Evolutionary conservation across 2,797 vertebrate genomes (phyloP), one percentile per base, ranked within the genome.

Genomic region (Salarias fasciatus): DNA sequence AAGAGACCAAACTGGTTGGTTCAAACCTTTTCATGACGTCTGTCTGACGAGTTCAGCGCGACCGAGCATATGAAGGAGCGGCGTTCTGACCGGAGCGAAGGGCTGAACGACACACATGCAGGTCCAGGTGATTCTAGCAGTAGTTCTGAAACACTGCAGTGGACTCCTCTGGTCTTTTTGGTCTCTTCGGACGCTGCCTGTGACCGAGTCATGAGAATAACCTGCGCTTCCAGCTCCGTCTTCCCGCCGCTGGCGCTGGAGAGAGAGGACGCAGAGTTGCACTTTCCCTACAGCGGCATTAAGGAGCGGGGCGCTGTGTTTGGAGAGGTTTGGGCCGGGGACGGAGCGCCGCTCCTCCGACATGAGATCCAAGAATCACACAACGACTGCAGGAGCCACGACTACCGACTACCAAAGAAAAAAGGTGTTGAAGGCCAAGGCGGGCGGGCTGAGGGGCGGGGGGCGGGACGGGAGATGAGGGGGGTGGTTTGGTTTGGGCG

Each of bases 371-470:
- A 79, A 71, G 69, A 52, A 70, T 77, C 86, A 85, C 78, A 6
- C 49, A 30, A 81, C 33, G 18, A 84, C 77, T 61, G 80, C 73
- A 58, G 72, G 80, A 79, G 79, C 80, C 77, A 86, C 79, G 40
- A 77, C 66, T 79, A 79, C 58, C 78, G 71, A 81, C 69, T 75
- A 78, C 77, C 60, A 82, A 65, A 84, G 64, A 80, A 73, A 74
- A 67, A 86, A 11, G 72, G 55, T 70, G 65, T 70, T 70, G 79
- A 85, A 82, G 86, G 77, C 85, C 68, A 72, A 82, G 70, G 78
- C 69, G 69, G 63, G 43, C 30, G 69, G 78, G 62, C 3, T 3
- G 14, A 31, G 72, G 75, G 49, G 50, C 24, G 5, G 67, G 72
- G 58, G 31, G 51, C 33, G 12, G 65, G 54, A 18, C 52, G 67